Conservation (phyloP, 2,888 invertebrate genomes). For the Patella caerulea region DNA sequence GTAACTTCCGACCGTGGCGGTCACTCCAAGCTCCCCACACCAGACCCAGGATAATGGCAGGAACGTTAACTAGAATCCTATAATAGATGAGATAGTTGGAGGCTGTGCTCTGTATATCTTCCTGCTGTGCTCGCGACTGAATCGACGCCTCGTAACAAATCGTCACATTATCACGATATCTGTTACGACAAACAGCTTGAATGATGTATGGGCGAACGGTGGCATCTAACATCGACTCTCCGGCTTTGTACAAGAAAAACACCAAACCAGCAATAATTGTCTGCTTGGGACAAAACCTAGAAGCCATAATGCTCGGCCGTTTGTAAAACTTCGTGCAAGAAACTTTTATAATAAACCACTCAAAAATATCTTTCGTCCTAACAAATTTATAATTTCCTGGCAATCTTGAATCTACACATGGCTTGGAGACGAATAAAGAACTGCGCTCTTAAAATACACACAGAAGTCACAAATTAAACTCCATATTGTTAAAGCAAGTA, state of each 20-base stretch:
- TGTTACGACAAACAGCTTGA: slow-evolving; percentile 57
- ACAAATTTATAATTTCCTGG: too few relatives aligned
- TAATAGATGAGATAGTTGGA: slow-evolving; percentile 66
- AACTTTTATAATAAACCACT: too few relatives aligned
- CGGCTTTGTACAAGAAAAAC: slow-evolving; percentile 70
- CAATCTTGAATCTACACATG: too few relatives aligned
- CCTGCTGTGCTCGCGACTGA: slow-evolving; percentile 41
- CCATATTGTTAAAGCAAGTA: too few relatives aligned
- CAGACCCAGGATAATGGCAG: slow-evolving; percentile 67
- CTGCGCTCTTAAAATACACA: too few relatives aligned
- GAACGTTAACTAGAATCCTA: slow-evolving; percentile 67
- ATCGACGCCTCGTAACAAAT: slow-evolving; percentile 34
- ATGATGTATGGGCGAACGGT: slow-evolving; percentile 67
- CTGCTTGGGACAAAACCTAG: neutral
- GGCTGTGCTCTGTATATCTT: slow-evolving; percentile 56
- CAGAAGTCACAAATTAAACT: too few relatives aligned
- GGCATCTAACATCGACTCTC: slow-evolving; percentile 70
- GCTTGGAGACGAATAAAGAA: too few relatives aligned
- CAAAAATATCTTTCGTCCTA: too few relatives aligned
- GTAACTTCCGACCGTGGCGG: slow-evolving; percentile 65
- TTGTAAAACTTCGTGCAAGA: too few relatives aligned
- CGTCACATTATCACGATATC: slow-evolving; percentile 42
- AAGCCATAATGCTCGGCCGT: neutral
- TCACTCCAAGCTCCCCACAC: slow-evolving; percentile 72
- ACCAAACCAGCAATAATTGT: slow-evolving; percentile 57